Base-by-base conservation (phyloP, 1,140 invertebrate species). In the Drosophila navojoa region DNA sequence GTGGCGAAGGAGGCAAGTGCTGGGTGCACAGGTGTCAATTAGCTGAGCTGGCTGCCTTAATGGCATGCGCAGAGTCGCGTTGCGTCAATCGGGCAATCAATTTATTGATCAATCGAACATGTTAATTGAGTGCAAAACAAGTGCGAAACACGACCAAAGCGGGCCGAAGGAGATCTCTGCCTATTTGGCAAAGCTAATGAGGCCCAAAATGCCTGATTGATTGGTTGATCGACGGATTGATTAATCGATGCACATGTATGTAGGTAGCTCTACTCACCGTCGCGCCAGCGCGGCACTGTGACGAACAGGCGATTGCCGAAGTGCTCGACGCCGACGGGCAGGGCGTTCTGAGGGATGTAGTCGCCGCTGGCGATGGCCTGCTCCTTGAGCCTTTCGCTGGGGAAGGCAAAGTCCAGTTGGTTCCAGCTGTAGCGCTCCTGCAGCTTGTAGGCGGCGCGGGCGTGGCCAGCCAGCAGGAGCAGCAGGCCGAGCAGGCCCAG, bases 311-410 rank as follows among this genome's bases (percentile, higher is more conserved):
- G 96, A 76, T 96, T 95, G 38, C 93, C 93, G 94, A 95, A 96
- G 60, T 96, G 93, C 92, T 97, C 96, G 29, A 97, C 95, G 11
- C 96, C 96, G 4, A 96, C 96, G 2, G 96, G 96, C 3, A 97
- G 90, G 44, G 94, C 95, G 80, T 96, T 96, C 90, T 96, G 94
- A 0, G 95, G 95, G 2, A 96, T 93, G 42, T 94, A 95, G 27
- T 94, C 94, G 10, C 94, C 95, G 1, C 93, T 94, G 11, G 93
- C 86, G 7, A 96, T 91, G 0, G 96, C 96, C 47, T 94, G 92
- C 71, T 94, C 92, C 79, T 94, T 94, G 22, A 93, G 93, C 7
- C 92, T 84, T 16, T 94, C 91, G 55, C 94, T 94, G 1, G 95
- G 95, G 84, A 94, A 96, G 7, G 94, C 94, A 90, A 95, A 97